Evolutionary conservation across 2,888 invertebrate species (phyloP), one percentile per base, ranked within the genome.

Genomic region (Tetragonula carbonaria): DNA sequence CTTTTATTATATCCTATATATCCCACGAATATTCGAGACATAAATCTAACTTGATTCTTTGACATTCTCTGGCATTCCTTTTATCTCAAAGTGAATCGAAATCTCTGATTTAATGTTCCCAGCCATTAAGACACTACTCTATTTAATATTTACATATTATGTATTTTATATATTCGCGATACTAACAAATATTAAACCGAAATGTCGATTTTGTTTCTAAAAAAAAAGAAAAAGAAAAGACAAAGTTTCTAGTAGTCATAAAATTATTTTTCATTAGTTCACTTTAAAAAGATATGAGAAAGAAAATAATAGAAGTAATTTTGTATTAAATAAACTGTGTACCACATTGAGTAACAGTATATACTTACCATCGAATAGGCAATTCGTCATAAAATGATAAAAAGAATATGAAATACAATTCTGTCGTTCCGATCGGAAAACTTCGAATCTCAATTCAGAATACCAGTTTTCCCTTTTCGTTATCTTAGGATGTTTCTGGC

Each of bases 11-110:
- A 45, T 38, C n/a, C 13, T 21, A n/a, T n/a, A 13, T 23, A n/a
- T n/a, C n/a, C 57, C 14, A n/a, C 57, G 14, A n/a, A 23, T 13
- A 59, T 45, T n/a, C 55, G 51, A 73, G 38, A 83, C 57, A 68
- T 76, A 80, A 80, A 83, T 65, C 68, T 76, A 57, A 63, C 59
- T 82, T 80, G 72, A 80, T 74, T 66, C 71, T 2, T 23, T 55
- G 67, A 28, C 67, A 67, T 75, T 80, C 75, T 63, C 33, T 73
- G 18, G 63, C 68, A 80, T 67, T 14, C 72, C 33, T 38, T n/a
- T 55, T 8, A 50, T 50, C 71, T 23, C 2, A 14, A 59, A 59
- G 57, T n/a, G n/a, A 62, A 23, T 23, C 28, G 16, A 33, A 33
- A 18, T 16, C 62, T 62, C 16, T 16, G 16, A 28, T 28, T 62